Percentiles rank a stretch among this genome's conserved stretches.
phyloP scores from a whole-genome alignment of 2,888 invertebrate species.

The Pammene aurita region DNA sequence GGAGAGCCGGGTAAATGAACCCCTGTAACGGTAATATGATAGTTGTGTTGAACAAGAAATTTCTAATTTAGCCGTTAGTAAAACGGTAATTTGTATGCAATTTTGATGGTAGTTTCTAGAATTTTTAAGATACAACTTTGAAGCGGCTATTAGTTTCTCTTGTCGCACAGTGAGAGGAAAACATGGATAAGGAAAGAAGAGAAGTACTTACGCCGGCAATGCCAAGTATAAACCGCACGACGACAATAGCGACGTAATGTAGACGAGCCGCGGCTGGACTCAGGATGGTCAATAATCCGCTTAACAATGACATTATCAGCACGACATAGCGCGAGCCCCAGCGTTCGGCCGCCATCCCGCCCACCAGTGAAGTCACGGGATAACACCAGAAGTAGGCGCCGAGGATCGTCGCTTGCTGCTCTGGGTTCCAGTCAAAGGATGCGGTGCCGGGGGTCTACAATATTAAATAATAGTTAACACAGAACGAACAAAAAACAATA shows the following conservation, averaged over 20 bases:
- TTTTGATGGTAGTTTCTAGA: too few species aligned
- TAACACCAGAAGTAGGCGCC: slow-evolving; percentile 89
- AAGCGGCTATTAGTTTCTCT: too few species aligned
- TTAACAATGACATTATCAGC: slow-evolving; percentile 75
- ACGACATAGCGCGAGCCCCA: slow-evolving; percentile 85
- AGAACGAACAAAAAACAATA: background rate
- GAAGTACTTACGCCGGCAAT: slow-evolving; percentile 83
- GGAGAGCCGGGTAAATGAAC: slow-evolving; percentile 85
- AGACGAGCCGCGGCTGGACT: slow-evolving; percentile 84
- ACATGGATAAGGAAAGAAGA: too few species aligned
- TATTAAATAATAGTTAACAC: background rate
- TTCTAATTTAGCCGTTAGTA: too few species aligned
- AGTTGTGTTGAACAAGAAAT: background rate
- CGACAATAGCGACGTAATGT: slow-evolving; percentile 82
- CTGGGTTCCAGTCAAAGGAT: slow-evolving; percentile 82
- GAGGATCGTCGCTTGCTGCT: slow-evolving; percentile 85
- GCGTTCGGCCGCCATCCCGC: slow-evolving; percentile 86
- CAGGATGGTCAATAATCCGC: slow-evolving; percentile 83
- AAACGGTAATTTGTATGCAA: too few species aligned
- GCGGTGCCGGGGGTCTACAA: slow-evolving; percentile 53
- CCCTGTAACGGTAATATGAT: slow-evolving; percentile 70
- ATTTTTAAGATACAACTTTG: too few species aligned
- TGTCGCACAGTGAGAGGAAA: too few species aligned
- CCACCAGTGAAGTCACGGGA: slow-evolving; percentile 85
- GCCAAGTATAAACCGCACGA: slow-evolving; percentile 84